Base-by-base conservation (phyloP, 30 jellyfish, hydroid and myxozoan species). In the Hydra vulgaris region DNA sequence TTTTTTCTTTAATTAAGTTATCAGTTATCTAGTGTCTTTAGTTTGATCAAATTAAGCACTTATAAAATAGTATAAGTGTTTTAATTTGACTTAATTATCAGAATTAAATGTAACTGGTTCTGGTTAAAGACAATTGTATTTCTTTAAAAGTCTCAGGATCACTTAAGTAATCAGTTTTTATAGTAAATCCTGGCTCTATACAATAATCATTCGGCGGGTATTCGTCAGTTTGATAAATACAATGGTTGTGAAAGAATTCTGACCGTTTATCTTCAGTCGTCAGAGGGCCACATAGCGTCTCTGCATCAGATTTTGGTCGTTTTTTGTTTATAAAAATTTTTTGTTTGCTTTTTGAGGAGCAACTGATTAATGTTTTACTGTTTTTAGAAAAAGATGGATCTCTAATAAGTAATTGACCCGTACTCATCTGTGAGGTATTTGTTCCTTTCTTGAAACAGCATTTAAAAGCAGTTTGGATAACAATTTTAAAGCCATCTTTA, bases 401-500 rank as follows among this genome's bases (percentile, higher is more conserved):
- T n/a, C n/a, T n/a, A n/a, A n/a, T n/a, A n/a, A n/a, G n/a, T n/a
- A n/a, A n/a, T n/a, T n/a, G n/a, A n/a, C n/a, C n/a, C n/a, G n/a
- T n/a, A n/a, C n/a, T n/a, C n/a, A n/a, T n/a, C n/a, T n/a, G n/a
- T n/a, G n/a, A n/a, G n/a, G 5, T 40, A 40, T 40, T 40, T 40
- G 61, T 3, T 40, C 12, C 12, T 40, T 12, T 12, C 5, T 40
- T 40, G 15, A 80, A 68, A 68, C 84, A 66, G 67, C 87, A 70
- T 21, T 78, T 53, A 87, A 92, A 91, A 21, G 86, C n/a, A 74
- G 73, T 77, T 77, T 80, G 74, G 52, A 91, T 69, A 22, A 87
- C 96, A 55, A 66, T 27, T 74, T 86, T 91, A 85, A 91, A 91
- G 7, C 96, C 98, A 8, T 91, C 98, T 71, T 87, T 86, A 87